Evolutionary conservation across 2,797 vertebrate genomes (phyloP), one percentile per base, ranked within the genome.

Genomic region (Molossus alvarezi): DNA sequence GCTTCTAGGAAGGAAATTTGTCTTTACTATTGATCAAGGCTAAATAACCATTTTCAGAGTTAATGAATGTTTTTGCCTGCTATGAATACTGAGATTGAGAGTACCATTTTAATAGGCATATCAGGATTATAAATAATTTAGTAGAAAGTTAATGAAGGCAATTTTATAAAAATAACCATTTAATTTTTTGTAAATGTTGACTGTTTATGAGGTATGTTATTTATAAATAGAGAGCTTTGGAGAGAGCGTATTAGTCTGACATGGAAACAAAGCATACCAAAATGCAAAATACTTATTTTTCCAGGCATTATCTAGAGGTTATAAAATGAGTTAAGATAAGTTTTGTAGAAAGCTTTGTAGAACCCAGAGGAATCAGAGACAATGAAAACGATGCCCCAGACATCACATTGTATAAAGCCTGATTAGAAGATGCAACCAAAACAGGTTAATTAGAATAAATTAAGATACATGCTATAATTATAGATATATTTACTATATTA

Each of bases 21-120:
- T 64, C 27, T 95, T 92, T 45, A 73, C 21, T 81, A 77, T 73
- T 92, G 58, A 95, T 10, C 21, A 76, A 94, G 9, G 2, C 33
- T 87, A 87, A 90, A 33, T 53, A 95, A 88, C 37, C 48, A 48
- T 90, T 84, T 89, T 10, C 7, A 95, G 67, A 93, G n/a, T 77
- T 93, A 90, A 87, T 72, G 45, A 80, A 0, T 58, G 8, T n/a
- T 90, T 81, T 69, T 62, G 10, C 10, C 53, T 82, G 12, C 65
- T 90, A 3, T 84, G 88, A 88, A 60, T 82, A 64, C 29, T 90
- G 65, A 91, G 23, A 84, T 58, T 29, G 77, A 88, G 37, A 88
- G 27, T 57, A 65, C 20, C n/a, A 55, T 55, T 55, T 77, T 95
- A 82, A 45, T 72, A 84, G 57, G 4, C 0, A 53, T 73, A 73